Percentiles rank a stretch among this genome's conserved stretches.
phyloP scores from a whole-genome alignment of 1,140 invertebrate genomes.

The Cylas formicarius region DNA sequence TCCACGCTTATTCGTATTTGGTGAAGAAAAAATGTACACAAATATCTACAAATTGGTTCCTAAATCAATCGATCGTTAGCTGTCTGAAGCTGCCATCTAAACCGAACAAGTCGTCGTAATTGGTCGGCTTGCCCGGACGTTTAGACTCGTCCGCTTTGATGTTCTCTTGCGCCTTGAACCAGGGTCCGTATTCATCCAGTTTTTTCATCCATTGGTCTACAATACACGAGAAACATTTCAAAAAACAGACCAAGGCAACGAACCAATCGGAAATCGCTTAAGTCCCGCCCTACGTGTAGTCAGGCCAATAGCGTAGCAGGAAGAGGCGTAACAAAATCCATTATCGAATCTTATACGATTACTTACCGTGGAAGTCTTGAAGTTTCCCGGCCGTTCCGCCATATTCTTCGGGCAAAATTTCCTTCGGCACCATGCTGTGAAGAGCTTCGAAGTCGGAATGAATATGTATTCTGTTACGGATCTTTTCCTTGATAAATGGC shows the following conservation, averaged over 20 bases:
- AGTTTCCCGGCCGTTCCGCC: constrained; percentile 66
- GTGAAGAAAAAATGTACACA: too few relatives aligned
- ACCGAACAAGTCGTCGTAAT: constrained; percentile 71
- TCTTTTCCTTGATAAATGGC: constrained; percentile 80
- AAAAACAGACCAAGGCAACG: not conserved
- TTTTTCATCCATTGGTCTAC: constrained; percentile 67
- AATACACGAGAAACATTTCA: constrained; percentile 8
- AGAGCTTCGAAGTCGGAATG: constrained; percentile 66
- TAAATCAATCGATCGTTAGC: constrained; percentile 64
- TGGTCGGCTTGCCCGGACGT: constrained; percentile 69
- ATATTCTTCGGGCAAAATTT: constrained; percentile 72
- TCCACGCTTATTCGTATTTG: too few relatives aligned
- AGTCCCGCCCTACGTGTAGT: too few relatives aligned
- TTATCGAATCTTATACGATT: not conserved
- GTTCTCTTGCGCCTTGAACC: constrained; percentile 67
- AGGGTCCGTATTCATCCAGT: constrained; percentile 61
- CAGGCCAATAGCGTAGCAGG: too few relatives aligned
- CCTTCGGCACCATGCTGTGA: constrained; percentile 67
- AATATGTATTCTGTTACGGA: constrained; percentile 70
- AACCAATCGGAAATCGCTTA: too few relatives aligned
- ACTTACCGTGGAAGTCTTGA: constrained; percentile 57
- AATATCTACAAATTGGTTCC: too few relatives aligned
- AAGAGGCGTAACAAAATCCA: too few relatives aligned
- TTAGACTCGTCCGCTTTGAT: constrained; percentile 66
- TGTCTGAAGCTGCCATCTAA: constrained; percentile 76